phyloP scores from a whole-genome alignment of 2,113 vertebrate genomes.

The Podarcis raffonei region DNA sequence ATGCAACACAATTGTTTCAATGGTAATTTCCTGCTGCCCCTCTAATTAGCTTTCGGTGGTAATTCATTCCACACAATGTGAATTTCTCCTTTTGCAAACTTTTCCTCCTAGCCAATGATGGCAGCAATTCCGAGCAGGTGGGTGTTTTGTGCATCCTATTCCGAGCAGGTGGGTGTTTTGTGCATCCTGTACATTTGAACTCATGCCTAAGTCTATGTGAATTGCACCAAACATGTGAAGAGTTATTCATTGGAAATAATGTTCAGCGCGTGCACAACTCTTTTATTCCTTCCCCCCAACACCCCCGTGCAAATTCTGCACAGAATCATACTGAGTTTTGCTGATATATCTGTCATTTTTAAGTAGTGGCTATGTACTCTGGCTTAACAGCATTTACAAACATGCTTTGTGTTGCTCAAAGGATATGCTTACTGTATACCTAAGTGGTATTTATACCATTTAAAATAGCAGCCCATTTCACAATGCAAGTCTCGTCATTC shows the following conservation, averaged over 20 bases:
- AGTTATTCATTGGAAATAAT: slow-evolving; percentile 5
- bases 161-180: background rate
- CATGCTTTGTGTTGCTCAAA: background rate
- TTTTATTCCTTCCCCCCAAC: background rate
- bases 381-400: background rate
- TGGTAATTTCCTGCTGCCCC: background rate
- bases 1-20: background rate
- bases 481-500: background rate
- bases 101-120: background rate
- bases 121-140: background rate
- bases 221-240: background rate
- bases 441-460: too few relatives aligned
- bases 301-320: background rate
- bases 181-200: background rate
- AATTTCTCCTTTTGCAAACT: background rate
- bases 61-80: background rate
- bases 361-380: background rate
- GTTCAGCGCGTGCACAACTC: background rate
- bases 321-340: background rate
- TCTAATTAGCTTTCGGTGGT: background rate
- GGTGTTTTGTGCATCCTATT: background rate
- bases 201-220: background rate
- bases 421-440: background rate
- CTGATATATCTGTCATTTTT: background rate
- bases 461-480: background rate